Percentiles rank a stretch among this genome's conserved stretches.
Conservation (phyloP, 2,888 invertebrate genomes). For the Amiota communis region DNA sequence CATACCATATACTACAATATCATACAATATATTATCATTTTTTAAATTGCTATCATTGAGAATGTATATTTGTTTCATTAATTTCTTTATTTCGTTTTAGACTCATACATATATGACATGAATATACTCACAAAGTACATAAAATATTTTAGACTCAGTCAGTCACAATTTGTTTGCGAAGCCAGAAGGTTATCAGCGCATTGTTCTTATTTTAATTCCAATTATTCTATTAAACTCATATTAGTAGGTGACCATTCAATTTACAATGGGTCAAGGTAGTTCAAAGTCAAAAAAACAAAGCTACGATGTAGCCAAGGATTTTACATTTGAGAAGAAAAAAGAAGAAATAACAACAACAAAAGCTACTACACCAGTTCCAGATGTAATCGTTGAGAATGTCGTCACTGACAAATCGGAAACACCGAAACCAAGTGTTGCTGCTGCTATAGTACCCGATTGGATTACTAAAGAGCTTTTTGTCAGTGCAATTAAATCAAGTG, state of each 20-base stretch:
- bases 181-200: neutral
- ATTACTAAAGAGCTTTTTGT: slow-evolving; percentile 55
- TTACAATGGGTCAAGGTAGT: slow-evolving; percentile 48
- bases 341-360: neutral
- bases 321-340: neutral
- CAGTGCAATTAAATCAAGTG: slow-evolving; percentile 47
- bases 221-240: neutral
- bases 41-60: no score
- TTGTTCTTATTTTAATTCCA: no score
- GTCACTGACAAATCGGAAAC: neutral
- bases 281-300: slow-evolving; percentile 48
- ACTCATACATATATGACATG: neutral
- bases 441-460: slow-evolving; percentile 54
- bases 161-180: slow-evolving; percentile 21
- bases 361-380: neutral
- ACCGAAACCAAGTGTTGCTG: neutral
- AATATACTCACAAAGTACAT: neutral
- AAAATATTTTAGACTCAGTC: slow-evolving; percentile 20
- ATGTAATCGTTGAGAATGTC: neutral
- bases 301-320: slow-evolving; percentile 44
- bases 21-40: no score
- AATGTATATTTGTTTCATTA: no score
- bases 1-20: no score
- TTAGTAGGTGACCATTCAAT: neutral
- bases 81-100: neutral